phyloP scores from a whole-genome alignment of 1,140 invertebrate species.

The Oscheius sp. region DNA sequence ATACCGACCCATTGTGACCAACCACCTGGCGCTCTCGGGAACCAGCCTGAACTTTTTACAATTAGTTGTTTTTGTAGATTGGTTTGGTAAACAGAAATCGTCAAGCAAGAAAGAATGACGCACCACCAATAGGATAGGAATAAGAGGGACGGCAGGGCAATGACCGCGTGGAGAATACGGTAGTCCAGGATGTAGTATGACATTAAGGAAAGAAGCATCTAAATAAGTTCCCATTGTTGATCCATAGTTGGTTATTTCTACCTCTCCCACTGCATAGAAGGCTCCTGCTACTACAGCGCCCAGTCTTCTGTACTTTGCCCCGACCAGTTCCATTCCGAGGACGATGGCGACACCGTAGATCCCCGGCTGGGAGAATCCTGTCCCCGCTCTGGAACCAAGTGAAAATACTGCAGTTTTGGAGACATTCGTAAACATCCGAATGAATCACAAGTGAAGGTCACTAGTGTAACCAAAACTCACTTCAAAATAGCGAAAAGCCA shows the following conservation, averaged over 20 bases:
- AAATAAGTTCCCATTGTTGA: background rate
- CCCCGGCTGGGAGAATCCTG: conserved; percentile 47
- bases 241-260: conserved; percentile 16
- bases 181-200: conserved; percentile 60
- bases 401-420: no score
- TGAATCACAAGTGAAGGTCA: no score
- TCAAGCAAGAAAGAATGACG: conserved; percentile 13
- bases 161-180: conserved; percentile 62
- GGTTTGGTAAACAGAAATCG: no score
- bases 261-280: conserved; percentile 61
- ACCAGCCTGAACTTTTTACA: conserved; percentile 51
- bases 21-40: conserved; percentile 62
- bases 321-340: conserved; percentile 62
- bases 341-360: conserved; percentile 61
- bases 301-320: conserved; percentile 61
- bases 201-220: conserved; percentile 56
- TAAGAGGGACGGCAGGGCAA: conserved; percentile 53
- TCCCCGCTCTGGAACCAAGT: conserved; percentile 33
- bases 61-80: background rate
- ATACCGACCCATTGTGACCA: conserved; percentile 58
- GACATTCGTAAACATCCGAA: no score
- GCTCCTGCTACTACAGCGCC: conserved; percentile 62
- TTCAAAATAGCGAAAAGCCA: conserved; percentile 47
- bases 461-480: background rate
- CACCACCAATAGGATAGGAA: conserved; percentile 61